Percentiles rank a stretch among this genome's conserved stretches.
Evolutionary conservation across 1,140 invertebrate genomes (phyloP).

Genomic region (Sipha flava): DNA sequence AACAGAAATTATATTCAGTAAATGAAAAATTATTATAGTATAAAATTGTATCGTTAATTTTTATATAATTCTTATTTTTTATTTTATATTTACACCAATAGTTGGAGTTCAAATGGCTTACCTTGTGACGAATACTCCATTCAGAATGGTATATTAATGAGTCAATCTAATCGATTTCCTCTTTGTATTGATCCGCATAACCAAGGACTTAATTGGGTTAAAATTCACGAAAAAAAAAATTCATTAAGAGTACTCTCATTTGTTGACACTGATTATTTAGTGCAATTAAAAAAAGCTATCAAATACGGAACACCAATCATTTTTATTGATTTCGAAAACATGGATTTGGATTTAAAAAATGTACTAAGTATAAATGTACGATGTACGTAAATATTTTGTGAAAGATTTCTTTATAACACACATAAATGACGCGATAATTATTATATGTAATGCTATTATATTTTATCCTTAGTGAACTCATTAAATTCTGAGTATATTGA

Average conservation of each 20-base stretch:
- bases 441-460: neutral
- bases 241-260: constrained; percentile 57
- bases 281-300: constrained; percentile 76
- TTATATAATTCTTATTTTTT: neutral
- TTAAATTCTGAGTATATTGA: neutral
- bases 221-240: constrained; percentile 63
- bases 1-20: too few species aligned
- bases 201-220: constrained; percentile 72
- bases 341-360: constrained; percentile 81
- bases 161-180: constrained; percentile 64
- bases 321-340: constrained; percentile 83
- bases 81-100: neutral
- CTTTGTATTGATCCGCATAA: constrained; percentile 86
- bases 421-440: neutral
- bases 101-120: neutral
- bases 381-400: neutral
- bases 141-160: constrained; percentile 82
- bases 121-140: constrained; percentile 68
- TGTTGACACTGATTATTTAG: constrained; percentile 71
- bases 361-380: constrained; percentile 79
- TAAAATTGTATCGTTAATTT: neutral
- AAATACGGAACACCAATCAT: constrained; percentile 77
- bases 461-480: neutral
- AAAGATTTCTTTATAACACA: neutral
- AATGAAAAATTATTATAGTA: too few species aligned